A percentile compares a stretch with the other conserved stretches of the same genome.
These are phyloP conservation scores for Ceyx melanurus DNA, from an alignment of 2,113 vertebrate genomes.

Conservation along the genomic window DNA sequence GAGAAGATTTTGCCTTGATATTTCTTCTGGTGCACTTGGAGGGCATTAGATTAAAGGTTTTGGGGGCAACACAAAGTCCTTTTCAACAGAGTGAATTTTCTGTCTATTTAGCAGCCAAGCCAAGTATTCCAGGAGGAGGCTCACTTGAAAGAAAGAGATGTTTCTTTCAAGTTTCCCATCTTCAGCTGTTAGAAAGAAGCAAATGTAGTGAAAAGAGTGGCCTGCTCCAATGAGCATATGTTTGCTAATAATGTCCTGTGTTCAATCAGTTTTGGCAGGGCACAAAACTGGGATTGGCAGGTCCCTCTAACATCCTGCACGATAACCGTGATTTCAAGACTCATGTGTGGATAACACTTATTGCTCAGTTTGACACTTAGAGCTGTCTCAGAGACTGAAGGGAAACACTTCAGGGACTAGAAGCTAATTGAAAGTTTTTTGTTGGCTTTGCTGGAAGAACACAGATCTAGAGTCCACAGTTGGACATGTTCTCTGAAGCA, in stretches of 20 bases:
- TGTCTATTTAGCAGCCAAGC: background rate
- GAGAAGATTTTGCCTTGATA: background rate
- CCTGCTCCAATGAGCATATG: background rate
- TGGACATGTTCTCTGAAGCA: background rate
- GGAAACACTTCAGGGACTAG: background rate
- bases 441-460: background rate
- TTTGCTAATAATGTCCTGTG: background rate
- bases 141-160: background rate
- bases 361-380: background rate
- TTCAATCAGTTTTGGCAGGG: background rate
- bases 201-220: background rate
- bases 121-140: background rate
- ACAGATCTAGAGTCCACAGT: background rate
- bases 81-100: background rate
- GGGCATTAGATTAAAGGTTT: background rate
- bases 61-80: background rate
- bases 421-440: background rate
- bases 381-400: background rate
- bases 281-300: background rate
- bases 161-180: constrained; percentile 7
- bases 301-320: background rate
- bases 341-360: background rate
- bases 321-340: background rate
- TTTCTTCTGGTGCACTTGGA: background rate
- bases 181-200: background rate